Conservation (phyloP, 2,797 vertebrate genomes). For the Cirrhinus molitorella region DNA sequence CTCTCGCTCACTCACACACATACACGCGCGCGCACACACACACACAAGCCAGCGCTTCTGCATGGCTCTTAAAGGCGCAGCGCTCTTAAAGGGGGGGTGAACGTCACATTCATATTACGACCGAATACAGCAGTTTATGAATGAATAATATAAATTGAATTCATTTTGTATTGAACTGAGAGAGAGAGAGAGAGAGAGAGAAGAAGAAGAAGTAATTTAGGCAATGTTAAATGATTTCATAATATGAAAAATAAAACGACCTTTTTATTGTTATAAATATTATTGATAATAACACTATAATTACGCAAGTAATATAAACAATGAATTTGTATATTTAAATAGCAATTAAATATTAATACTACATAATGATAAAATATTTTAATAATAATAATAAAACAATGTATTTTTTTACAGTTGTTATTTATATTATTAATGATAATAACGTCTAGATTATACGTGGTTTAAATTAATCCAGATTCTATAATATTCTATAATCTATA, state of each 20-base stretch:
- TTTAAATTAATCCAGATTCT: too few relatives aligned
- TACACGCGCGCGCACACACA: conserved; percentile 57
- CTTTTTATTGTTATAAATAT: not conserved
- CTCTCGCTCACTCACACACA: conserved; percentile 46
- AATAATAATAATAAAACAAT: not conserved
- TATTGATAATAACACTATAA: not conserved
- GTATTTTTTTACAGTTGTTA: too few relatives aligned
- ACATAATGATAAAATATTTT: too few relatives aligned
- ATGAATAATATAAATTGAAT: not conserved
- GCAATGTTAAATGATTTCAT: not conserved
- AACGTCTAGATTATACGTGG: too few relatives aligned
- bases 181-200: not conserved
- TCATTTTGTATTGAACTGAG: not conserved
- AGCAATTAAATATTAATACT: not conserved
- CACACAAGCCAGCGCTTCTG: conserved; percentile 63
- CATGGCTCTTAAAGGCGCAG: conserved; percentile 80
- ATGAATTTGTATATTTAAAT: not conserved
- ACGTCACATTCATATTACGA: conserved; percentile 5
- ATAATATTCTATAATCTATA: too few relatives aligned
- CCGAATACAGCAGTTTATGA: conserved; percentile 31
- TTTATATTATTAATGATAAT: too few relatives aligned
- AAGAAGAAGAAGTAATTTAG: too few relatives aligned
- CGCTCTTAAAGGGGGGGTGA: conserved; percentile 45
- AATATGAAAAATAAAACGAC: not conserved
- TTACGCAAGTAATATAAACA: not conserved